Evolutionary conservation across 2,888 invertebrate species (phyloP), one percentile per base, ranked within the genome.

Genomic region (Drosophila seclusa): DNA sequence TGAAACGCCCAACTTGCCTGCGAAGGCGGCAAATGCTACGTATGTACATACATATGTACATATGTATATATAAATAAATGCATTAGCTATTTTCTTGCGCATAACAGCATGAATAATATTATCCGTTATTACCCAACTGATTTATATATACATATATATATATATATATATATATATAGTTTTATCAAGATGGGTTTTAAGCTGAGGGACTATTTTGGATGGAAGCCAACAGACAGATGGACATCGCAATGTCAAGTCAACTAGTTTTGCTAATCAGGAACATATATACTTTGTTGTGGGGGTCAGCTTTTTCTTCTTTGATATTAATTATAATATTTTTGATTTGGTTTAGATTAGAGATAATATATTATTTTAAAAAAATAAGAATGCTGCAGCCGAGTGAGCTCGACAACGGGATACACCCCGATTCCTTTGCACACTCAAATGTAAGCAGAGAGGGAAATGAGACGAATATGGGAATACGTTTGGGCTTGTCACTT

Each of bases 1-100:
- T 57, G 73, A 54, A 45, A 49, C 27, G 27, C 34, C 34, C 50
- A 34, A 64, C 50, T 31, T 48, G 45, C 55, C 63, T 34, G 24
- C 29, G 62, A 34, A 49, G 16, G 18, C 18, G 48, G 5, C 49
- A 49, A 18, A 18, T 49, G 18, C 10, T 10, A 31, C 10, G 31
- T 2, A 31, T 10, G 31, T 31, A 31, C 10, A 10, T 31, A 31
- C n/a, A n/a, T n/a, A n/a, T n/a, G n/a, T 10, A 31, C 10, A 8
- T 2, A 31, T 10, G 31, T 31, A 31, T 31, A 10, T 31, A 31
- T 31, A 29, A 7, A 29, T 29, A 29, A 29, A 29, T 29, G 29
- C 7, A 13, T 34, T 34, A 13, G 4, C 5, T 34, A 34, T 13
- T 40, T 40, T 40, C n/a, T n/a, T n/a, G 40, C 29, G 29, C 29